Evolutionary conservation across 2,888 invertebrate genomes (phyloP), one percentile per base, ranked within the genome.

Genomic region (Dryobota labecula): DNA sequence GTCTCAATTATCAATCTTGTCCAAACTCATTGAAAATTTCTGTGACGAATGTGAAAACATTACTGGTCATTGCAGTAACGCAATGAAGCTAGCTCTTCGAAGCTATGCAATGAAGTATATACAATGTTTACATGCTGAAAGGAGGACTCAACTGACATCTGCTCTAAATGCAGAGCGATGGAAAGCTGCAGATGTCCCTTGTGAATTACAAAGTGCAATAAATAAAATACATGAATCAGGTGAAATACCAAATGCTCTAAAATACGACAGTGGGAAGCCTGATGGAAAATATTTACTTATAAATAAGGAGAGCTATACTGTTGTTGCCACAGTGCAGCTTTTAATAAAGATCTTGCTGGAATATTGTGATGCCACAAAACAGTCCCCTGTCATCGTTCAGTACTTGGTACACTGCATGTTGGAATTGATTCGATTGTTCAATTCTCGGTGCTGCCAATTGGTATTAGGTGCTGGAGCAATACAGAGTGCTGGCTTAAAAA

Each of bases 381-480:
- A 98, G 87, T 96, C 99, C 69, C 97, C 98, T n/a, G 96, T 98
- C 33, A 96, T 98, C 66, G 97, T 98, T 30, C 97, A 98, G 73
- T 98, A 98, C 83, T 96, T 99, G 79, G 97, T 98, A 53, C 97
- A 98, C 76, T 97, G 98, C 90, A 97, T 99, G 86, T 97, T 98
- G n/a, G 99, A 99, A 92, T 94, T 99, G 66, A 95, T 99, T 80
- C 97, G 98, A 89, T 97, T 98, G 85, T 98, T 98, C 88, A 98
- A 98, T 94, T 98, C 98, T 8, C 97, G 98, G 73, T 98, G 98
- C 86, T 99, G 99, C 93, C 99, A 99, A 92, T 96, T 99, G 85
- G 98, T 99, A 68, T 96, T 99, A 69, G 99, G 99, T 56, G 99
- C 99, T 53, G 99, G 99, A 56, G 99, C 99, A 9, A 97, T 99